phyloP scores from a whole-genome alignment of 2,888 invertebrate genomes.

The Galerucella nymphaeae region DNA sequence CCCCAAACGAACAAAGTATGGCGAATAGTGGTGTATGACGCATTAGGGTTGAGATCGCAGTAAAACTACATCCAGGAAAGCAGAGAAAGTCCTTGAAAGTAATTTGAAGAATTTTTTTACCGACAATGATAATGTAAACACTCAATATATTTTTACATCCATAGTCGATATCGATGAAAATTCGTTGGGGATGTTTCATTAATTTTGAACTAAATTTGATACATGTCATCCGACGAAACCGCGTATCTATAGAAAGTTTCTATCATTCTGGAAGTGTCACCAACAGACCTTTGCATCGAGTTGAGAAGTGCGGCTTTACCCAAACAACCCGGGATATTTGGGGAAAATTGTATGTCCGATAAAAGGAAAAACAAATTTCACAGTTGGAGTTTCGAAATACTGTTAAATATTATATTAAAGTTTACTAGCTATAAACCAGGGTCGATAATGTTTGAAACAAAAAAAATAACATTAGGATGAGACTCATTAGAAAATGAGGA shows the following conservation, averaged over 20 bases:
- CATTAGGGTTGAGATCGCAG: too few relatives aligned
- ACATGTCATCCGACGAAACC: constrained; percentile 27
- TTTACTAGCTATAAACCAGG: not conserved
- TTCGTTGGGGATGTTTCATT: constrained; percentile 21
- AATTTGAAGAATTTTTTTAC: too few relatives aligned
- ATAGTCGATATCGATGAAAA: not conserved
- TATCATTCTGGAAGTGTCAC: constrained; percentile 28
- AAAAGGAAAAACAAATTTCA: constrained; percentile 9
- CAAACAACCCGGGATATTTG: constrained; percentile 21
- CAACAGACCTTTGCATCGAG: constrained; percentile 29
- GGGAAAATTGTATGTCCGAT: constrained; percentile 25
- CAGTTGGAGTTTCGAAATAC: constrained; percentile 1
- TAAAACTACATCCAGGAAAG: too few relatives aligned
- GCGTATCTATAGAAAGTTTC: constrained; percentile 23
- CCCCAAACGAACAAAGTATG: too few relatives aligned
- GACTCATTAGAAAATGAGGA: too few relatives aligned
- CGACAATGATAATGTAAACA: not conserved
- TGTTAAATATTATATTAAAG: not conserved
- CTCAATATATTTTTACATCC: not conserved
- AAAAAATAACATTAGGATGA: too few relatives aligned
- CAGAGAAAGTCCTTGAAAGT: too few relatives aligned
- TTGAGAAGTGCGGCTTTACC: constrained; percentile 28
- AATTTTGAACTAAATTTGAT: constrained; percentile 28
- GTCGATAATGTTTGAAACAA: not conserved
- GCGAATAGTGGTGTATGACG: too few relatives aligned